phyloP scores from a whole-genome alignment of 2,888 invertebrate genomes.

The Papilio elwesi region DNA sequence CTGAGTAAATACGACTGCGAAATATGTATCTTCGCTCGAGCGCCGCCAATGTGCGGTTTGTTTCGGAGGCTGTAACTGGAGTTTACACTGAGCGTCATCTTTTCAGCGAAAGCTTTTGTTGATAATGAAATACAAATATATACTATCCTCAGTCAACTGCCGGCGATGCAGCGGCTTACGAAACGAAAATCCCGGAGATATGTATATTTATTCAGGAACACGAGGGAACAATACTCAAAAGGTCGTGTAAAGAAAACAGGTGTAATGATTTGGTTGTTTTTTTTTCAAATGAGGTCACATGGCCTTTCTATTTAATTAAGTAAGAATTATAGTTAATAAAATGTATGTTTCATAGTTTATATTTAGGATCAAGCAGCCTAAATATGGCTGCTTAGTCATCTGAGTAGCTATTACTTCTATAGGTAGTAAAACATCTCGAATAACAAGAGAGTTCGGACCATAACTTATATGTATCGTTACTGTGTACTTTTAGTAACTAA shows the following conservation, averaged over 20 bases:
- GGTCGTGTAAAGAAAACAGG: constrained; percentile 39
- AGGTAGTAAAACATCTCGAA: too few species aligned
- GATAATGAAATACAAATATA: constrained; percentile 82
- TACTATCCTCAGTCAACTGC: constrained; percentile 72
- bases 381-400: too few species aligned
- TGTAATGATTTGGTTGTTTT: constrained; percentile 33
- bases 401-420: too few species aligned
- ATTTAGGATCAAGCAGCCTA: too few species aligned
- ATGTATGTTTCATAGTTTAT: too few species aligned
- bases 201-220: constrained; percentile 49
- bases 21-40: constrained; percentile 75
- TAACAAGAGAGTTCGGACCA: too few species aligned
- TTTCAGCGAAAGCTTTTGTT: constrained; percentile 79
- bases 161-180: constrained; percentile 66
- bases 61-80: constrained; percentile 72
- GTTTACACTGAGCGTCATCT: constrained; percentile 77
- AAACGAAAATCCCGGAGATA: constrained; percentile 60
- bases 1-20: constrained; percentile 82
- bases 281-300: constrained; percentile 15
- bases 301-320: neutral
- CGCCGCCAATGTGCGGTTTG: constrained; percentile 73
- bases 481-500: too few species aligned
- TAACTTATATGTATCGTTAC: too few species aligned
- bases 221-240: constrained; percentile 46
- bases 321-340: too few species aligned